Evolutionary conservation across 2,113 vertebrate genomes (phyloP).

Genomic region (Ciconia stormi): DNA sequence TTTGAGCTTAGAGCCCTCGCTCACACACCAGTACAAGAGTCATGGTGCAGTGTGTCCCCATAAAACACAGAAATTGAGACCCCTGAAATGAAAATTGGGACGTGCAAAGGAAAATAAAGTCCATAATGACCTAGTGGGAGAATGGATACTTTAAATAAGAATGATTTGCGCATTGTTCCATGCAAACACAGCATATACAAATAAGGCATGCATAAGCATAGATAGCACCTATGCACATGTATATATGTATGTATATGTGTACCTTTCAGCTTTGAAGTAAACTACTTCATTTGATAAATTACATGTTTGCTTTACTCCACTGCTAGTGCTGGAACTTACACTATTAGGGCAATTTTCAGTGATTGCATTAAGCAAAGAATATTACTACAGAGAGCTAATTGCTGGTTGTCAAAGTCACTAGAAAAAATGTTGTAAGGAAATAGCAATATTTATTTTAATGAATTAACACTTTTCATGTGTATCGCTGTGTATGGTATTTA

Average conservation of each 20-base stretch:
- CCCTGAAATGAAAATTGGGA: neutral
- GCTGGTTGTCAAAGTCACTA: constrained; percentile 43
- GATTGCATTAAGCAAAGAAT: constrained; percentile 58
- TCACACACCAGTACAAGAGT: neutral
- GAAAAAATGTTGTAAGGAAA: constrained; percentile 39
- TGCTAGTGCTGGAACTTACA: constrained; percentile 48
- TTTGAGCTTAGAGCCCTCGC: neutral
- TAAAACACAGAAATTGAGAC: neutral
- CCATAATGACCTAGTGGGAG: neutral
- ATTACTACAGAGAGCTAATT: constrained; percentile 61
- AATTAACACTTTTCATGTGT: constrained; percentile 44
- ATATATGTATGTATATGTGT: neutral
- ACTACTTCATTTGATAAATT: constrained; percentile 63
- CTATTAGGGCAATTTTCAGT: constrained; percentile 45
- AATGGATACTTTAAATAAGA: constrained; percentile 52
- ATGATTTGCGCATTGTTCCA: constrained; percentile 10
- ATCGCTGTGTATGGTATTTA: constrained; percentile 45
- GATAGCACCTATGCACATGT: neutral
- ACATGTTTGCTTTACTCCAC: constrained; percentile 43
- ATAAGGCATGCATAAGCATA: neutral
- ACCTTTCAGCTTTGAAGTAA: constrained; percentile 36
- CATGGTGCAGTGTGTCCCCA: neutral
- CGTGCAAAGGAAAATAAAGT: neutral
- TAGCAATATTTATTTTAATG: constrained; percentile 51
- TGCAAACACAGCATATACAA: neutral